Evolutionary conservation across 2,797 vertebrate genomes (phyloP), one percentile per base, ranked within the genome.

Genomic region (Esox lucius): DNA sequence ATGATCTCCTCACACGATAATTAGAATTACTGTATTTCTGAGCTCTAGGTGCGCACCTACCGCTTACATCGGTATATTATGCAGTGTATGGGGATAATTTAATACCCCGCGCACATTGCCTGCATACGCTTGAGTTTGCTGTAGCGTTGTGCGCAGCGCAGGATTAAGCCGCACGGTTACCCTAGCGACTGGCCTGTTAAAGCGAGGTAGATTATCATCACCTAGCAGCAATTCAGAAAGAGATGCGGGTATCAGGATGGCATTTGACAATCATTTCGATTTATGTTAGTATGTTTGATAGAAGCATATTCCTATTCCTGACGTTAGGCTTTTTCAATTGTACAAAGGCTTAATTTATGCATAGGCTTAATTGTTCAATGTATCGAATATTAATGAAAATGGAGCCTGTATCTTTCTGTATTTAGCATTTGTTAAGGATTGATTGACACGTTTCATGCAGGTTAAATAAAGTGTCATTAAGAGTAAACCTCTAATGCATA

Each of bases 141-240:
- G 48, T 53, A 31, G 80, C 75, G 81, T 79, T 62, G 84, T 77
- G 74, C 82, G 75, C 83, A 65, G 81, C 84, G 67, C 83, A 80
- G 69, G 75, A 89, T 88, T 87, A 89, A 84, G 76, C 88, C 68
- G 84, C 85, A 74, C 80, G 75, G 91, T 92, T 90, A 81, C 90
- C 90, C 66, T 83, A 88, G 88, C 81, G 86, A 92, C 81, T 72
- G 69, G 62, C 66, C 68, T 61, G 56, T 61, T 61, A 61, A 66
- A 33, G 64, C 89, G 72, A 79, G 86, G 79, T 80, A 82, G 88
- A 90, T 88, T 87, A 87, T 89, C 89, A 88, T 88, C 91, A 89
- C 81, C 88, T 82, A 80, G 6, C 74, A 24, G 61, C 16, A 51
- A 48, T 19, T 51, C 53, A 64, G 42, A 72, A 12, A 59, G n/a